Percentiles rank a stretch among this genome's conserved stretches.
Evolutionary conservation across 2,113 vertebrate genomes (phyloP).

Genomic region (Onychorhynchus coronatus): DNA sequence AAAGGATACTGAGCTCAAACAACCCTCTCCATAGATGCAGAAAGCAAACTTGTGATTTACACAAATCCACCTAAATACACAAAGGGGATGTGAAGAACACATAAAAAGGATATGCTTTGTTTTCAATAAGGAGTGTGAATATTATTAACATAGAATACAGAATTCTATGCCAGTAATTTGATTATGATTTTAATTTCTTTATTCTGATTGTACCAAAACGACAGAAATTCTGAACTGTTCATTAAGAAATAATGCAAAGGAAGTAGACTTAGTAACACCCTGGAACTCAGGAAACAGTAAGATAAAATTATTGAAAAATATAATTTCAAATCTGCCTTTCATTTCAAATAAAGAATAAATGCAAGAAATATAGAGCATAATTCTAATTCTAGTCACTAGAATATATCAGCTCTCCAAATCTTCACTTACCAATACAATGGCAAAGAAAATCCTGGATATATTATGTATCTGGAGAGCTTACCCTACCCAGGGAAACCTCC

Average conservation of each 20-base stretch:
- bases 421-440: not conserved
- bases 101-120: not conserved
- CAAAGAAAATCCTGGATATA: not conserved
- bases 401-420: not conserved
- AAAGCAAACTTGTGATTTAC: not conserved
- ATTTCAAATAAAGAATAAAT: not conserved
- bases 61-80: not conserved
- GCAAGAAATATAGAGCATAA: not conserved
- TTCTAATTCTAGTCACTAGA: not conserved
- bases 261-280: not conserved
- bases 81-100: not conserved
- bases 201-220: not conserved
- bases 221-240: not conserved
- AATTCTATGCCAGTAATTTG: not conserved
- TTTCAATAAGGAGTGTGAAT: not conserved
- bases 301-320: not conserved
- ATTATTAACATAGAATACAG: not conserved
- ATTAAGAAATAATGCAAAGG: not conserved
- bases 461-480: not conserved
- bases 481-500: not conserved
- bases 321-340: not conserved
- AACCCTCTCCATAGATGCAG: not conserved
- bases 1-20: constrained; percentile 8
- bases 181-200: not conserved
- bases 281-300: not conserved